phyloP scores from a whole-genome alignment of 1,140 invertebrate species.

The Cherax quadricarinatus region DNA sequence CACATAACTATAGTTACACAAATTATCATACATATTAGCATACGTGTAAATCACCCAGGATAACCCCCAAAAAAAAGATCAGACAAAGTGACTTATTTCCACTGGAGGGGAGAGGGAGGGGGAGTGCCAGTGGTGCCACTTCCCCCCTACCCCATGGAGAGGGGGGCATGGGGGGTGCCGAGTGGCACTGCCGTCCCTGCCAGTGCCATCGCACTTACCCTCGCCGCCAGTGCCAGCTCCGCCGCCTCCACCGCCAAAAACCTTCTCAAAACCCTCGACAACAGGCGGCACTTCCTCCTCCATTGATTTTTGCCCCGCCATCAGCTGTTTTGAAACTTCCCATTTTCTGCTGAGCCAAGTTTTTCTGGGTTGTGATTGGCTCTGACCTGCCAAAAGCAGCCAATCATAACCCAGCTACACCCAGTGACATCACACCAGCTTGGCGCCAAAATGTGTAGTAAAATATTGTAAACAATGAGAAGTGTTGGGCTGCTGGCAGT shows the following conservation, averaged over 20 bases:
- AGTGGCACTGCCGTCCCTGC: no score
- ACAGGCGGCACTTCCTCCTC: slow-evolving; percentile 21
- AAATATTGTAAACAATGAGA: slow-evolving; percentile 27
- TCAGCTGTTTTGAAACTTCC: slow-evolving; percentile 60
- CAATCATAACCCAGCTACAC: background rate
- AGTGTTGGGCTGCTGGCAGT: no score
- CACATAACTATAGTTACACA: no score
- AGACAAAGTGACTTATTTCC: no score
- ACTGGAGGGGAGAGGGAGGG: no score
- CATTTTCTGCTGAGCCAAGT: slow-evolving; percentile 14
- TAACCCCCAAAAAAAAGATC: no score
- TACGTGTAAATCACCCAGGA: no score
- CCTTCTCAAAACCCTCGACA: slow-evolving; percentile 30
- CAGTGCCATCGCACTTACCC: background rate
- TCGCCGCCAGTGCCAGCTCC: background rate
- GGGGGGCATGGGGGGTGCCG: no score
- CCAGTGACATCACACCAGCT: background rate
- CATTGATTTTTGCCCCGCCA: slow-evolving; percentile 60
- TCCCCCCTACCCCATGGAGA: no score
- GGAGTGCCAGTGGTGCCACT: no score
- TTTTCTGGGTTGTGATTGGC: slow-evolving; percentile 1
- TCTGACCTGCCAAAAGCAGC: background rate
- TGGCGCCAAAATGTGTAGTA: slow-evolving; percentile 34
- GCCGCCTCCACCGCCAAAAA: background rate
- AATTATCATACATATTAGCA: no score